These are phyloP conservation scores for Formicarius rufipectus DNA, from an alignment of 2,113 vertebrate species.

Conservation along the genomic window DNA sequence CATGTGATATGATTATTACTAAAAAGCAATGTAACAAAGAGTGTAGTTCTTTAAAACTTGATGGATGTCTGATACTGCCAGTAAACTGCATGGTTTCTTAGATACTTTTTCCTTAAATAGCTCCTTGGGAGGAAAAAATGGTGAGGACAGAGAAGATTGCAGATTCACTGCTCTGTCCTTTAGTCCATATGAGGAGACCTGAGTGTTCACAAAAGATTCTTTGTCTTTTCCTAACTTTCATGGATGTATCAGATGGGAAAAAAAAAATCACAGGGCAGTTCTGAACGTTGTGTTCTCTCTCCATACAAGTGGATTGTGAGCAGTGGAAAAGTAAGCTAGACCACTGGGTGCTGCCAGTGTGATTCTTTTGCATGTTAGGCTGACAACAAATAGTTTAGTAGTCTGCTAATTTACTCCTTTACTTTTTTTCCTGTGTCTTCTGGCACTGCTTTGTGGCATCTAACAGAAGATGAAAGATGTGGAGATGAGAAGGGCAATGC, in stretches of 20 bases:
- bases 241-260: not conserved
- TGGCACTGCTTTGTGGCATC: not conserved
- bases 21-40: not conserved
- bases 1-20: not conserved
- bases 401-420: not conserved
- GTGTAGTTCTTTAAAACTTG: not conserved
- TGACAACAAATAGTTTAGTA: not conserved
- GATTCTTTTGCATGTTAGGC: not conserved
- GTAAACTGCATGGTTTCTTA: not conserved
- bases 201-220: not conserved
- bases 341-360: not conserved
- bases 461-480: not conserved
- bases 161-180: not conserved
- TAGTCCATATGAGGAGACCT: not conserved
- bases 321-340: not conserved
- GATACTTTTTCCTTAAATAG: not conserved
- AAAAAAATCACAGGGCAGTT: not conserved
- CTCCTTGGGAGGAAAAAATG: not conserved
- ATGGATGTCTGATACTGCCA: not conserved
- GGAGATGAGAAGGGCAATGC: not conserved
- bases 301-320: not conserved
- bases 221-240: not conserved
- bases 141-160: not conserved
- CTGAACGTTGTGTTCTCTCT: not conserved
- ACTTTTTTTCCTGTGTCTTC: not conserved